A percentile compares a stretch with the other conserved stretches of the same genome.
phyloP scores from a whole-genome alignment of 2,888 invertebrate genomes.

The Nudaria mundana region DNA sequence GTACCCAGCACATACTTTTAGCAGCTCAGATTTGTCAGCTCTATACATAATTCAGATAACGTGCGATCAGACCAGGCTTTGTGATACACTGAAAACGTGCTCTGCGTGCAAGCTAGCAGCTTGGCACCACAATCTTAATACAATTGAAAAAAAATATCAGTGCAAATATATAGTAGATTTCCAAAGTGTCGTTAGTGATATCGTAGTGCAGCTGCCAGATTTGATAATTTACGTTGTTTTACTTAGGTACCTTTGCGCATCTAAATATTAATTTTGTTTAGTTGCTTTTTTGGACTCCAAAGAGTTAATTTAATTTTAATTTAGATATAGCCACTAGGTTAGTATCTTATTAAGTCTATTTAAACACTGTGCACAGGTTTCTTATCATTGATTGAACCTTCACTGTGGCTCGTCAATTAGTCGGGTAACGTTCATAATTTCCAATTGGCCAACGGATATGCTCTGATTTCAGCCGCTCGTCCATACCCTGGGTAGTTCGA shows the following conservation, averaged over 20 bases:
- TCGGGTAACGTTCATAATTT: constrained; percentile 25
- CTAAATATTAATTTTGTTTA: too few species aligned
- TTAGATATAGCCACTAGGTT: too few species aligned
- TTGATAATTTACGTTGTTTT: too few species aligned
- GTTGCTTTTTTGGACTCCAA: too few species aligned
- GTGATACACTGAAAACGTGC: neutral
- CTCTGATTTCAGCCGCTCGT: constrained; percentile 19
- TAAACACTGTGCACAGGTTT: too few species aligned
- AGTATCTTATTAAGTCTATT: too few species aligned
- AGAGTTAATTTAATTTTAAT: too few species aligned
- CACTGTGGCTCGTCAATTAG: constrained; percentile 25
- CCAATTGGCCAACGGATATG: constrained; percentile 26
- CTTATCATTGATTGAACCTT: constrained; percentile 24
- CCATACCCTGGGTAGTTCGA: constrained; percentile 24
- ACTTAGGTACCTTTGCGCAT: too few species aligned
- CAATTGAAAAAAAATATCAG: neutral
- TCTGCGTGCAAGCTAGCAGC: neutral
- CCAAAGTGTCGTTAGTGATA: too few species aligned
- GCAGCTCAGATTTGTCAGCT: neutral
- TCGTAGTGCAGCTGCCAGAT: too few species aligned
- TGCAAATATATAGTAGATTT: neutral
- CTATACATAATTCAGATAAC: neutral
- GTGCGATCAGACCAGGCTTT: constrained; percentile 1
- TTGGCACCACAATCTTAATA: constrained; percentile 1
- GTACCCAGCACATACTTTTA: neutral